Percentiles rank a stretch among this genome's conserved stretches.
Conservation (phyloP, 2,888 invertebrate genomes). For the Drosophila colorata region DNA sequence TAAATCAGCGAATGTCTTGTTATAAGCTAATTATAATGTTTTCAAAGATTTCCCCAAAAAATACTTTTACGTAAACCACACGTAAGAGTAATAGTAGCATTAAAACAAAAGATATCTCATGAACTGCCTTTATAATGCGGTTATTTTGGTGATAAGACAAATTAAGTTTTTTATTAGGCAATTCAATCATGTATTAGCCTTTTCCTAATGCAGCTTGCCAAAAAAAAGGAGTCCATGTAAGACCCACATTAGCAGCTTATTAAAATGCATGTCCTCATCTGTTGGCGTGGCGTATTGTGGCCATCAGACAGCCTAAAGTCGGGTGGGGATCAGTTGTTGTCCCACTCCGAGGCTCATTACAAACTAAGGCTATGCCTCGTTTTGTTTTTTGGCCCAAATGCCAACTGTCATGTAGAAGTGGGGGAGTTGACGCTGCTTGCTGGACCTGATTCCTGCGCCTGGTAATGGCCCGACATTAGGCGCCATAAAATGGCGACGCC, state of each 20-base stretch:
- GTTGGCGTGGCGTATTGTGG: slow-evolving; percentile 15
- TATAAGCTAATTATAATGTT: too few relatives aligned
- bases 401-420: slow-evolving; percentile 53
- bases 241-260: slow-evolving; percentile 72
- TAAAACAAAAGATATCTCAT: neutral
- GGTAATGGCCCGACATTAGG: slow-evolving; percentile 55
- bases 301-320: slow-evolving; percentile 44
- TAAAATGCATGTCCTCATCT: slow-evolving; percentile 67
- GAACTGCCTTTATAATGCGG: neutral
- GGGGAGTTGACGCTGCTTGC: slow-evolving; percentile 24
- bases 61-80: too few relatives aligned
- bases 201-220: slow-evolving; percentile 4
- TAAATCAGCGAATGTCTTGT: too few relatives aligned
- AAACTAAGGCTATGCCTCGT: slow-evolving; percentile 44
- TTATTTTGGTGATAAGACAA: slow-evolving; percentile 22
- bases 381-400: slow-evolving; percentile 45
- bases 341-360: slow-evolving; percentile 54
- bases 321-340: slow-evolving; percentile 20
- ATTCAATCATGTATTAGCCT: slow-evolving; percentile 8
- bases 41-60: too few relatives aligned
- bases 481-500: slow-evolving; percentile 48
- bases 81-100: neutral
- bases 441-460: slow-evolving; percentile 36
- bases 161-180: slow-evolving; percentile 1
- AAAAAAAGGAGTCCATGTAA: slow-evolving; percentile 34